Evolutionary conservation across 2,888 invertebrate genomes (phyloP).

Genomic region (Hirtodrosophila confusa): DNA sequence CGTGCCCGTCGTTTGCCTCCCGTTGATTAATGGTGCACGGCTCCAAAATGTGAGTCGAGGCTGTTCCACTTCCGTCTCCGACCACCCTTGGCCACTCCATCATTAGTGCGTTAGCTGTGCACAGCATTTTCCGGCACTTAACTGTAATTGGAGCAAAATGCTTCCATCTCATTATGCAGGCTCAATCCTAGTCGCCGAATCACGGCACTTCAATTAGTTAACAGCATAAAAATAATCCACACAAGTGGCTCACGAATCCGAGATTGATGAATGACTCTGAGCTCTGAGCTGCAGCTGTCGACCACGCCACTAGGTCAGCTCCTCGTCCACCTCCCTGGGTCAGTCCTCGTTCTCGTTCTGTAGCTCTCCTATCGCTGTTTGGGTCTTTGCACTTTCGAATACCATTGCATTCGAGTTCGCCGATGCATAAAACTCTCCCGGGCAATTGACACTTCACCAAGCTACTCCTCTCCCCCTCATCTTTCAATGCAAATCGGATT

Average conservation of each 20-base stretch:
- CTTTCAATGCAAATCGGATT: conserved; percentile 40
- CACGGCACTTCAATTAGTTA: conserved; percentile 77
- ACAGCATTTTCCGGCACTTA: conserved; percentile 77
- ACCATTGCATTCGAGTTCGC: conserved; percentile 40
- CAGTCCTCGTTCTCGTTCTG: not conserved
- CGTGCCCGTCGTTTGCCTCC: conserved; percentile 47
- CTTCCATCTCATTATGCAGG: conserved; percentile 72
- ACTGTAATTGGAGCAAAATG: conserved; percentile 71
- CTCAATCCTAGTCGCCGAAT: conserved; percentile 52
- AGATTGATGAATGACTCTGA: conserved; percentile 51
- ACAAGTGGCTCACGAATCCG: conserved; percentile 26
- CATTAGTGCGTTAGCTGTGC: conserved; percentile 53
- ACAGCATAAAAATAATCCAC: conserved; percentile 63
- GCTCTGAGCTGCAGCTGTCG: conserved; percentile 27
- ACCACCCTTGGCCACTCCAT: conserved; percentile 38
- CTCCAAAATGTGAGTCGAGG: conserved; percentile 35
- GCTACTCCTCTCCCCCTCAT: not conserved
- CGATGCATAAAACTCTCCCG: conserved; percentile 26
- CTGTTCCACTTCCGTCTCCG: conserved; percentile 22
- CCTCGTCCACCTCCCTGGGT: not conserved
- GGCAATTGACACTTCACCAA: conserved; percentile 40
- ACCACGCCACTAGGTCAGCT: conserved; percentile 22
- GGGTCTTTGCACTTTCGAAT: not conserved
- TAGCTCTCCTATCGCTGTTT: not conserved
- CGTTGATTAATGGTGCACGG: conserved; percentile 70